A percentile compares a stretch with the other conserved stretches of the same genome.
Conservation (phyloP, 2,888 invertebrate genomes). For the Diadegma fenestrale region DNA sequence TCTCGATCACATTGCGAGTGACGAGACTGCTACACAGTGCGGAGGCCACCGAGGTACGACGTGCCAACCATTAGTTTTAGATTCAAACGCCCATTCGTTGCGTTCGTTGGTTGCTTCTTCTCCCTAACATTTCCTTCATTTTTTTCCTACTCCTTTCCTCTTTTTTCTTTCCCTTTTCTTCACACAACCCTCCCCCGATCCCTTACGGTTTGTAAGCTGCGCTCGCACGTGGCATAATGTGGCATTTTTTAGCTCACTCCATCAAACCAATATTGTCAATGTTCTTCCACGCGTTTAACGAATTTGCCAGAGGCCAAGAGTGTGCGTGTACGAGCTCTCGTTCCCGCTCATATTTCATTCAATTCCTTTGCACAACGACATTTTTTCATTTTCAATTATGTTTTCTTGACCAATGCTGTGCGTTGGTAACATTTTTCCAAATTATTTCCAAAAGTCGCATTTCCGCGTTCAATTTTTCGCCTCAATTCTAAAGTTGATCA, state of each 20-base stretch:
- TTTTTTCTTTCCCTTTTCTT: neutral
- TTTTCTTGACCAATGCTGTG: too few species aligned
- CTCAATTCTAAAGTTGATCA: neutral
- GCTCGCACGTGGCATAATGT: neutral
- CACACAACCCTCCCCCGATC: neutral
- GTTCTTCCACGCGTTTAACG: slow-evolving; percentile 46
- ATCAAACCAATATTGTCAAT: slow-evolving; percentile 28
- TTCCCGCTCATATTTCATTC: neutral
- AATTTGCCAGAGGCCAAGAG: slow-evolving; percentile 1
- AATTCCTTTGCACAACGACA: too few species aligned
- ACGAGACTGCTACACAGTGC: slow-evolving; percentile 14
- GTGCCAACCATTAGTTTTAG: slow-evolving; percentile 56
- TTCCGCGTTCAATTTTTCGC: neutral
- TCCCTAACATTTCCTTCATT: neutral
- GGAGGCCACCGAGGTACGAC: slow-evolving; percentile 37
- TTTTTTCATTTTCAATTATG: too few species aligned
- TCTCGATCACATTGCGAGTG: slow-evolving; percentile 18
- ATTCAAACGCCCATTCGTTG: slow-evolving; percentile 12
- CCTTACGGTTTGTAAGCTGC: neutral
- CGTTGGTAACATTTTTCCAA: neutral
- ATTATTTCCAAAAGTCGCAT: neutral
- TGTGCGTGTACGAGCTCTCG: slow-evolving; percentile 16
- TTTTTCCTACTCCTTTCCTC: neutral
- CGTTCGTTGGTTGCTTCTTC: slow-evolving; percentile 34
- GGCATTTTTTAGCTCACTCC: neutral